Evolutionary conservation across 2,113 vertebrate genomes (phyloP).

Genomic region (Tetrao urogallus): DNA sequence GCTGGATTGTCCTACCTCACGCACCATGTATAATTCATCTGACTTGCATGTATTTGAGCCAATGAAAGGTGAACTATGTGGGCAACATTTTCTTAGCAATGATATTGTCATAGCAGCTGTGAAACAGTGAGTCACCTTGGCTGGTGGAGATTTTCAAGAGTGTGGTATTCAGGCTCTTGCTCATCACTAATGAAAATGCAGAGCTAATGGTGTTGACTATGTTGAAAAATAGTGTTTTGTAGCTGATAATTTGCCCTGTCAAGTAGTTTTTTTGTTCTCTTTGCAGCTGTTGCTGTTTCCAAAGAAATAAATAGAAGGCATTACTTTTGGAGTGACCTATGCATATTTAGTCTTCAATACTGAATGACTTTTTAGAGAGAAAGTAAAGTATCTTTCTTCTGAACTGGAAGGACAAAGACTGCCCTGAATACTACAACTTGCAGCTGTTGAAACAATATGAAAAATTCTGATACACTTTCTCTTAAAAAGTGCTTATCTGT

Average conservation of each 20-base stretch:
- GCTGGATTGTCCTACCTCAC: not conserved
- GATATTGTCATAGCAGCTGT: not conserved
- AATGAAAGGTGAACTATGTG: not conserved
- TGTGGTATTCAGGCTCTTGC: not conserved
- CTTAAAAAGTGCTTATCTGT: not conserved
- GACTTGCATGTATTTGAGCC: not conserved
- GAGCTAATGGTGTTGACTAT: too few species aligned
- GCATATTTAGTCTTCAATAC: not conserved
- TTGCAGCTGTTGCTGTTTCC: not conserved
- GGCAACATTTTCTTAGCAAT: not conserved
- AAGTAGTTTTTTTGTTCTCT: not conserved
- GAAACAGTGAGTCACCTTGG: not conserved
- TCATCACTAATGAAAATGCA: not conserved
- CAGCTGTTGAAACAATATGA: fast-evolving
- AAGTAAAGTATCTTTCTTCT: not conserved
- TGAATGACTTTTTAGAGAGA: not conserved
- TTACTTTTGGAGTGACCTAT: not conserved
- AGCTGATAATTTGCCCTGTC: not conserved
- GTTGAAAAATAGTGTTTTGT: not conserved
- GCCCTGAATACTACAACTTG: not conserved
- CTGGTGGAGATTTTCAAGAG: not conserved
- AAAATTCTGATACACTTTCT: not conserved
- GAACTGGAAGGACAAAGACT: not conserved
- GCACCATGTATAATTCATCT: not conserved
- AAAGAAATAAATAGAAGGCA: not conserved